Evolutionary conservation across 2,113 vertebrate genomes (phyloP), one percentile per base, ranked within the genome.

Genomic region (Neopipo cinnamomea): DNA sequence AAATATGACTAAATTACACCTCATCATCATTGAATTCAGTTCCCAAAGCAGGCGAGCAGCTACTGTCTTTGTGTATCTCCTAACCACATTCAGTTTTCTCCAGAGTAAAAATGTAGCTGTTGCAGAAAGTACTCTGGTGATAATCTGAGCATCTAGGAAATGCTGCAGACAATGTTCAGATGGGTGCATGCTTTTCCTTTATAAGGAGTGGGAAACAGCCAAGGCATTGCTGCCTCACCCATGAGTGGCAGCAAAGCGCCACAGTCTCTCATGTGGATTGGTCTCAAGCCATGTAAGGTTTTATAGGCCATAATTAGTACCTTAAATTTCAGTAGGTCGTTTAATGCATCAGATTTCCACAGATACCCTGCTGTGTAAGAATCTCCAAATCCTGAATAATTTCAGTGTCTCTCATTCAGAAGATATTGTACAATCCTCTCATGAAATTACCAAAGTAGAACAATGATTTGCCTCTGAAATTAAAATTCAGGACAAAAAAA

Each of bases 181-280:
- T 5, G 11, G 6, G 14, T 75, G 24, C 10, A 31, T 42, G 27
- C 2, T 46, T 58, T 37, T 85, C 42, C 21, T 72, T 68, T 79
- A 30, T 12, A 35, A 56, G 35, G 42, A 59, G 20, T 18, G 16
- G 9, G n/a, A 73, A 93, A 77, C 6, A 74, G 19, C 31, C 72
- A 49, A 17, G 74, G 7, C 24, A 8, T 53, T 84, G 12, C n/a
- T 85, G 39, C 24, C 37, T 30, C 33, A 50, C 14, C 15, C 14
- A 20, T 61, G 31, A 46, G 14, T 14, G 25, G 2, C 18, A 42
- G 11, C 1, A 0, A 67, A 70, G 7, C 1, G 1, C 0, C 0
- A 22, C 6, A 37, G 63, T 16, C 5, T 37, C 42, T 59, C 50
- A 58, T 46, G 13, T 21, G 14, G 46, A 53, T 56, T 37, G 4